Conservation (phyloP, 2,888 invertebrate genomes). For the Hirtodrosophila trivittata region DNA sequence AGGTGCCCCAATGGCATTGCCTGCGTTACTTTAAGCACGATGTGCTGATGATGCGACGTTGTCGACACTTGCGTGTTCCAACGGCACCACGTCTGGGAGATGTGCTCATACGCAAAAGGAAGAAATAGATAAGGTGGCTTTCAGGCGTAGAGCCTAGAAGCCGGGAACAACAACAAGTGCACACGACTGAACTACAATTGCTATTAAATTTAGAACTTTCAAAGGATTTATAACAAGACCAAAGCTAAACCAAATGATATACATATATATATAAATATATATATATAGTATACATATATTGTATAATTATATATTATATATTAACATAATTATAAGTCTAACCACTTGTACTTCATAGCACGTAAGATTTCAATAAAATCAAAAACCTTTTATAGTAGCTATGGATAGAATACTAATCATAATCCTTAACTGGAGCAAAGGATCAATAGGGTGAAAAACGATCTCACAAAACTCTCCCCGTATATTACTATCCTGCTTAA, state of each 20-base stretch:
- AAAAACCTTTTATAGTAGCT: conserved; percentile 5
- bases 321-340: conserved; percentile 57
- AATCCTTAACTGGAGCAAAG: no score
- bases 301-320: conserved; percentile 19
- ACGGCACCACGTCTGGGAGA: conserved; percentile 79
- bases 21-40: conserved; percentile 92
- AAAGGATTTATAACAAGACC: conserved; percentile 69
- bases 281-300: conserved; percentile 11
- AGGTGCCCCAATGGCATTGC: conserved; percentile 94
- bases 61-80: conserved; percentile 88
- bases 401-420: no score
- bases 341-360: conserved; percentile 76
- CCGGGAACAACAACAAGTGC: conserved; percentile 41
- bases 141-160: conserved; percentile 19
- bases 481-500: no score
- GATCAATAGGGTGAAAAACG: no score
- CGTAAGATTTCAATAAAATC: conserved; percentile 63
- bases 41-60: conserved; percentile 87
- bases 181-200: conserved; percentile 62
- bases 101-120: conserved; percentile 70
- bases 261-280: conserved; percentile 12
- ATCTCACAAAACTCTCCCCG: no score
- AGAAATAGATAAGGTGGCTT: conserved; percentile 48
- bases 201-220: conserved; percentile 57
- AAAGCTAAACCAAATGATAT: conserved; percentile 39